Conservation (phyloP, 1,140 invertebrate species). For the Heterodera schachtii region DNA sequence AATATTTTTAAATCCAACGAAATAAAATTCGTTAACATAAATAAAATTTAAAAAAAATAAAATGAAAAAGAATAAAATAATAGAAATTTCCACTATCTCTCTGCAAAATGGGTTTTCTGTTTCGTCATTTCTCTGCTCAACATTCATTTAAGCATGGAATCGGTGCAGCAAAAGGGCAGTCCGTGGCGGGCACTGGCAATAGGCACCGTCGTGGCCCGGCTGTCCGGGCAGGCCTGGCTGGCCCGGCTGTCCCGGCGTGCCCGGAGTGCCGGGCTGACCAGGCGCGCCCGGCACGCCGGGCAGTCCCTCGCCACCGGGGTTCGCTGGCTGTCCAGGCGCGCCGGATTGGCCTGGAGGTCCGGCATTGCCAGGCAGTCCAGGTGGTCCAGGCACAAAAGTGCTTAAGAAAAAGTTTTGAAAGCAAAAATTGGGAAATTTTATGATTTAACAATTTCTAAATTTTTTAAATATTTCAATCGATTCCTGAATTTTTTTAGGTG, state of each 20-base stretch:
- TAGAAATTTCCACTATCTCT: too few relatives aligned
- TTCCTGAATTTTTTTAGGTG: too few relatives aligned
- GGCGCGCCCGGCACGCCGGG: slow-evolving; percentile 22
- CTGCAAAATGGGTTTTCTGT: background rate
- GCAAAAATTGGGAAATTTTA: background rate
- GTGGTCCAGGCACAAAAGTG: slow-evolving; percentile 15
- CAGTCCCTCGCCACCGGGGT: slow-evolving; percentile 6
- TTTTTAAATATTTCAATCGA: too few relatives aligned
- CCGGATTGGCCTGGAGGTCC: slow-evolving; percentile 31
- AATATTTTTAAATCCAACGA: background rate
- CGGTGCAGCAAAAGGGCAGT: slow-evolving; percentile 32
- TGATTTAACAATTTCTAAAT: too few relatives aligned
- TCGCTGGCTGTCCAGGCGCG: slow-evolving; percentile 22
- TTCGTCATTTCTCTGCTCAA: background rate
- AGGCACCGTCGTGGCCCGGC: slow-evolving; percentile 28
- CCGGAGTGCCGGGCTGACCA: slow-evolving; percentile 18
- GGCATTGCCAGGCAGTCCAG: slow-evolving; percentile 34
- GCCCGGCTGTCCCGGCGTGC: slow-evolving; percentile 24
- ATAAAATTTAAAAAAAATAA: background rate
- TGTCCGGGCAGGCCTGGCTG: slow-evolving; percentile 23
- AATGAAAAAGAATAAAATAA: too few relatives aligned
- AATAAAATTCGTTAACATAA: background rate
- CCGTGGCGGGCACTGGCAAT: slow-evolving; percentile 30
- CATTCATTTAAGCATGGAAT: background rate
- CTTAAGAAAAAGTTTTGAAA: background rate